A percentile compares a stretch with the other conserved stretches of the same genome.
phyloP scores from a whole-genome alignment of 2,797 vertebrate species.

The Petrocephalus sullivani region DNA sequence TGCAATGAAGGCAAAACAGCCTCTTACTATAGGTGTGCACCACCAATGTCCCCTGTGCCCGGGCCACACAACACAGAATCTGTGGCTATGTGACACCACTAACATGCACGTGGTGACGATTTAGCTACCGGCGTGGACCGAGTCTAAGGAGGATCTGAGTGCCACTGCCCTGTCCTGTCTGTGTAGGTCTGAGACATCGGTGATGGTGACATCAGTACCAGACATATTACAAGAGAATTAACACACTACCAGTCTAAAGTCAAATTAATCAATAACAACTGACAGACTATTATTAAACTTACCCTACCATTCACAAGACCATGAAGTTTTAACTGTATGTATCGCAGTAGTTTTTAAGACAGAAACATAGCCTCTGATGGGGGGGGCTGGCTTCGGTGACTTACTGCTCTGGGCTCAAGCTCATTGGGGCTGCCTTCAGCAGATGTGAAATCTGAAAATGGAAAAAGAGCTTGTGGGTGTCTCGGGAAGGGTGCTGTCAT shows the following conservation, averaged over 20 bases:
- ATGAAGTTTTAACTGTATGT: not conserved
- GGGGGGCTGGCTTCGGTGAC: not conserved
- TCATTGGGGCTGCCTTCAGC: not conserved
- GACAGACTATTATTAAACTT: not conserved
- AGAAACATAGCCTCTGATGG: not conserved
- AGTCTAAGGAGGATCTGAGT: not conserved
- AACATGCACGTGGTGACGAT: not conserved
- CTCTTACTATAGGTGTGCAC: not conserved
- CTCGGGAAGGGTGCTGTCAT: not conserved
- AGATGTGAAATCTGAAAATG: slow-evolving; percentile 7
- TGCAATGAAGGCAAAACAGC: not conserved
- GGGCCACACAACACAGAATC: not conserved
- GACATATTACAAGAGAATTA: not conserved
- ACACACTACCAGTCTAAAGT: not conserved
- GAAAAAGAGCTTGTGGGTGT: not conserved
- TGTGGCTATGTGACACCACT: not conserved
- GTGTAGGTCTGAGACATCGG: not conserved
- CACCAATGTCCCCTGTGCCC: not conserved
- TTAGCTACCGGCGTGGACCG: not conserved
- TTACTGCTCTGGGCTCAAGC: not conserved
- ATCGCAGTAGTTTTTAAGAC: not conserved
- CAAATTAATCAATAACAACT: not conserved
- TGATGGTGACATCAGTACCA: not conserved
- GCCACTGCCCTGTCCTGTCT: not conserved
- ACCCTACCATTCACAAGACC: not conserved